Percentiles rank a stretch among this genome's conserved stretches.
Evolutionary conservation across 1,140 invertebrate genomes (phyloP).

Genomic region (Conus ventricosus): DNA sequence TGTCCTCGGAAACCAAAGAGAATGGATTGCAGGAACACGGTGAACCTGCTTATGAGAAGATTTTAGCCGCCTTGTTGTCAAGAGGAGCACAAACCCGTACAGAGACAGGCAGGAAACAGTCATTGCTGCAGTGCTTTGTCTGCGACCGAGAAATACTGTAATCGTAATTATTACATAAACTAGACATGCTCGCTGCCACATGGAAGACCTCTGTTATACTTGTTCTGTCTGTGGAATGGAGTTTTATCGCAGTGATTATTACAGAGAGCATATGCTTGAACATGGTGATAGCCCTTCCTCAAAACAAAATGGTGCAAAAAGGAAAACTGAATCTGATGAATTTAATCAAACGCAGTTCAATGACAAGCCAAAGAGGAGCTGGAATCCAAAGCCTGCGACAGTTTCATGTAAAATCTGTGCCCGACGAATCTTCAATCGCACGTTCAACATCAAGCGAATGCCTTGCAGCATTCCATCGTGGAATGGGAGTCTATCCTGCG

Average conservation of each 20-base stretch:
- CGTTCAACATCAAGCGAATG: slow-evolving; percentile 34
- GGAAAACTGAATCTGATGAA: neutral
- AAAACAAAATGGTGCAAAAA: neutral
- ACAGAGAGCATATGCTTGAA: slow-evolving; percentile 21
- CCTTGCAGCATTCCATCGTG: slow-evolving; percentile 31
- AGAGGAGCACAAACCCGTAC: slow-evolving; percentile 16
- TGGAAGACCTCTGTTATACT: slow-evolving; percentile 28
- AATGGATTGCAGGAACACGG: neutral
- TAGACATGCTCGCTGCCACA: slow-evolving; percentile 28
- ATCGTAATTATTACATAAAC: slow-evolving; percentile 33
- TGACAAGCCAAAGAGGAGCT: neutral
- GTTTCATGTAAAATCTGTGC: slow-evolving; percentile 26
- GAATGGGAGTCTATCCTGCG: slow-evolving; percentile 32
- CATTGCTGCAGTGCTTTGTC: slow-evolving; percentile 33
- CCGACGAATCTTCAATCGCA: slow-evolving; percentile 23
- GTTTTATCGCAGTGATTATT: slow-evolving; percentile 33
- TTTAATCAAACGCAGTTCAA: neutral
- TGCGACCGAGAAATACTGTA: slow-evolving; percentile 33
- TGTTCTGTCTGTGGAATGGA: slow-evolving; percentile 21
- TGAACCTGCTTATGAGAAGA: slow-evolving; percentile 32
- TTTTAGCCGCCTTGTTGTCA: neutral
- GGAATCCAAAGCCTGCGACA: slow-evolving; percentile 6
- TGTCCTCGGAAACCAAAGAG: neutral
- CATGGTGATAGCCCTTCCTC: neutral
- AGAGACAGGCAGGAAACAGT: slow-evolving; percentile 15